phyloP scores from a whole-genome alignment of 2,797 vertebrate species.

The Melanotaenia trifasciata region DNA sequence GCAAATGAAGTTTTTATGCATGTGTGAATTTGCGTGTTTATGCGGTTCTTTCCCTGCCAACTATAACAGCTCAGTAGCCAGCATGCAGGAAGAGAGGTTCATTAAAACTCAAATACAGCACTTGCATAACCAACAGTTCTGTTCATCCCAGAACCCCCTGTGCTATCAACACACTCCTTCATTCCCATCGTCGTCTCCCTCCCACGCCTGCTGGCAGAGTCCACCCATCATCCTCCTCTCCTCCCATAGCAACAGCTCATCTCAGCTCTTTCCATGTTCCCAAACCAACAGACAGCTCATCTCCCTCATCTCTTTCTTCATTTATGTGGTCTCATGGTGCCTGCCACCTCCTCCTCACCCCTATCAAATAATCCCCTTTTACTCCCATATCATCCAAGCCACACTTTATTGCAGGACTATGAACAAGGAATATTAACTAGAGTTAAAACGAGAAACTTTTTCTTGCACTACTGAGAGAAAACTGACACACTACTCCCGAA shows the following conservation, averaged over 20 bases:
- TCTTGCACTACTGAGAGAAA: conserved; percentile 35
- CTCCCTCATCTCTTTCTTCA: conserved; percentile 19
- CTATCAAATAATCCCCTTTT: conserved; percentile 61
- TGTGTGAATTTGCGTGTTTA: conserved; percentile 57
- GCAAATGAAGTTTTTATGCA: conserved; percentile 50
- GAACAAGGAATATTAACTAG: conserved; percentile 61
- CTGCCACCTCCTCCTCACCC: conserved; percentile 50
- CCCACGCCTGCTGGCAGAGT: conserved; percentile 69
- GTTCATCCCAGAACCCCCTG: conserved; percentile 70
- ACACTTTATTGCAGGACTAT: conserved; percentile 50
- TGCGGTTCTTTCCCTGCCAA: conserved; percentile 77
- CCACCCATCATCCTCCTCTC: conserved; percentile 72
- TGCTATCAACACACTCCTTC: conserved; percentile 69
- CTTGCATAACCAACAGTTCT: conserved; percentile 81
- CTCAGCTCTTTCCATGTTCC: conserved; percentile 67
- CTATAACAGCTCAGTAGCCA: conserved; percentile 80
- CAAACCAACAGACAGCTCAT: conserved; percentile 54
- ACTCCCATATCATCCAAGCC: conserved; percentile 55
- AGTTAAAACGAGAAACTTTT: conserved; percentile 46
- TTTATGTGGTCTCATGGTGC: conserved; percentile 57
- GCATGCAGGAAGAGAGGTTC: conserved; percentile 79
- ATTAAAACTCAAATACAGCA: conserved; percentile 80
- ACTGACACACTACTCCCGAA: conserved; percentile 43
- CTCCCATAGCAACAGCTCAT: conserved; percentile 77
- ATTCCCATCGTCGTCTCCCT: conserved; percentile 60